Conservation (phyloP, 1,140 invertebrate genomes). For the Drosophila pruinosa region DNA sequence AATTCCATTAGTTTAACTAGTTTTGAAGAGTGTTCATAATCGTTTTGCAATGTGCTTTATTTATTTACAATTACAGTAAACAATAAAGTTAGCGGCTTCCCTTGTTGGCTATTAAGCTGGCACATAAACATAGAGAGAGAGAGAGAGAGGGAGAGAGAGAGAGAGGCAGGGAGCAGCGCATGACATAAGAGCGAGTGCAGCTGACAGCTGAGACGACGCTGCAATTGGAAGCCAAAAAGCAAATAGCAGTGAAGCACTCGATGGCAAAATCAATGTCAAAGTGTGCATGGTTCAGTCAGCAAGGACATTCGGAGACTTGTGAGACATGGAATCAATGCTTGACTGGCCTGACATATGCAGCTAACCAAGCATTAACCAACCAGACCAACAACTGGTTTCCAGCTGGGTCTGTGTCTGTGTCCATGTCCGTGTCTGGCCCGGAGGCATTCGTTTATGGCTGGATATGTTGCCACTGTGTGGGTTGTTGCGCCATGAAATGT, state of each 20-base stretch:
- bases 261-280: slow-evolving; percentile 72
- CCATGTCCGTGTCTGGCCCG: background rate
- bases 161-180: too few species aligned
- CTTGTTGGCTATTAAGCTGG: background rate
- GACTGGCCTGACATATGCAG: slow-evolving; percentile 62
- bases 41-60: slow-evolving; percentile 10
- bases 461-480: background rate
- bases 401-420: slow-evolving; percentile 47
- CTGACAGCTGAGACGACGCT: slow-evolving; percentile 49
- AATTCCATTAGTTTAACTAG: background rate
- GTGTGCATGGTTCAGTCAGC: slow-evolving; percentile 57
- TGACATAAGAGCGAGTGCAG: slow-evolving; percentile 55
- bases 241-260: slow-evolving; percentile 8
- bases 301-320: slow-evolving; percentile 54
- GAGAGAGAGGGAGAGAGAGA: slow-evolving; percentile 2
- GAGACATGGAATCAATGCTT: slow-evolving; percentile 41
- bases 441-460: background rate
- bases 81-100: slow-evolving; percentile 21
- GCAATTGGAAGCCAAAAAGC: slow-evolving; percentile 34
- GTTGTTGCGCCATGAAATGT: slow-evolving; percentile 5
- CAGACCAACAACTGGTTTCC: slow-evolving; percentile 59
- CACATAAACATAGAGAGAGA: slow-evolving; percentile 24
- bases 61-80: slow-evolving; percentile 14
- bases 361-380: slow-evolving; percentile 18
- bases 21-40: background rate